phyloP scores from a whole-genome alignment of 2,797 vertebrate species.

The Amazona ochrocephala region DNA sequence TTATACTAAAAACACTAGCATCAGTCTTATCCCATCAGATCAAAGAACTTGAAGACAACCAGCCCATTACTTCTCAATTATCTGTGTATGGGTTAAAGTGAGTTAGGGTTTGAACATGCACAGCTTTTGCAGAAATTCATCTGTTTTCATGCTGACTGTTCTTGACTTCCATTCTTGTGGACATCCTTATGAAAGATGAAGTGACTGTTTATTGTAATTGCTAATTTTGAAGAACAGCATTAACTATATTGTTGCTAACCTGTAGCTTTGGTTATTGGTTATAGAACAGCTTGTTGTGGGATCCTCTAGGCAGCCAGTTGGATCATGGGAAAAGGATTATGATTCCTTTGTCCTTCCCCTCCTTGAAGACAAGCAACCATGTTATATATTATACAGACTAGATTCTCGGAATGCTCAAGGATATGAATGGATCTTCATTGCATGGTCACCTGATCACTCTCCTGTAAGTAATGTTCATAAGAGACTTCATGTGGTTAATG shows the following conservation, averaged over 20 bases:
- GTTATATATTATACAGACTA: slow-evolving; percentile 93
- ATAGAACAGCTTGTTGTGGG: slow-evolving; percentile 92
- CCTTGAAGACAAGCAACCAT: slow-evolving; percentile 89
- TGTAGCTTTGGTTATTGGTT: slow-evolving; percentile 54
- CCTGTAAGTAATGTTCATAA: slow-evolving; percentile 81
- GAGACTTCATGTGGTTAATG: background rate
- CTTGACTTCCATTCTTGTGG: background rate
- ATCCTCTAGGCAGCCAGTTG: slow-evolving; percentile 78
- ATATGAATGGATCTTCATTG: slow-evolving; percentile 96
- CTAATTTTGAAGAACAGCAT: background rate
- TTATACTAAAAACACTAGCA: background rate
- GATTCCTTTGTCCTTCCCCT: slow-evolving; percentile 88
- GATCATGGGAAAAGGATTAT: slow-evolving; percentile 94
- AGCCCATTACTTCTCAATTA: background rate
- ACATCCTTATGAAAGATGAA: background rate
- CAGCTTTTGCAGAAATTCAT: background rate
- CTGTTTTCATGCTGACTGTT: background rate
- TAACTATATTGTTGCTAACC: background rate
- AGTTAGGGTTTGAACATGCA: background rate
- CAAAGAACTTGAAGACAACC: background rate
- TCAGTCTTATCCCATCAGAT: background rate
- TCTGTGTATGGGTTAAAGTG: background rate
- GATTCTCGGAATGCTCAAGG: slow-evolving; percentile 96
- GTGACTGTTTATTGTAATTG: background rate
- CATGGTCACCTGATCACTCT: slow-evolving; percentile 94